Percentiles rank a stretch among this genome's conserved stretches.
phyloP scores from a whole-genome alignment of 2,113 vertebrate genomes.

The Perca schrenkii region DNA sequence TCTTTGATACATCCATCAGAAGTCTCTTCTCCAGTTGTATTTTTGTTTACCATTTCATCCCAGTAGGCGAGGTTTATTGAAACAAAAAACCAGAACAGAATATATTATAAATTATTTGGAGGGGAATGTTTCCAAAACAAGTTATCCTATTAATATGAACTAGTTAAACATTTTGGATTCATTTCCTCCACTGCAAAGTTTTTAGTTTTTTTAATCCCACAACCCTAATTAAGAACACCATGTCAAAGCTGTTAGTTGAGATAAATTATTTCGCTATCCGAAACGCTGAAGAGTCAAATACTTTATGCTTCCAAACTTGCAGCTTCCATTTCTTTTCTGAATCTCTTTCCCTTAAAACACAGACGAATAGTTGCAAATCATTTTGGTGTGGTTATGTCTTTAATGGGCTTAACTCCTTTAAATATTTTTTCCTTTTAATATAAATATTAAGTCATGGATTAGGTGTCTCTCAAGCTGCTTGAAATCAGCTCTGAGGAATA shows the following conservation, averaged over 20 bases:
- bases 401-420: not conserved
- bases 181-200: conserved; percentile 7
- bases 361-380: conserved; percentile 8
- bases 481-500: not conserved
- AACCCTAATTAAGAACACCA: not conserved
- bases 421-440: not conserved
- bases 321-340: conserved; percentile 8
- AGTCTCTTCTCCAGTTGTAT: conserved; percentile 44
- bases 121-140: conserved; percentile 61
- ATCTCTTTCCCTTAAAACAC: conserved; percentile 1
- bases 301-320: conserved; percentile 6
- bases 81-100: conserved; percentile 26
- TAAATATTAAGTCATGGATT: conserved; percentile 3
- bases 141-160: conserved; percentile 23
- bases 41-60: conserved; percentile 47
- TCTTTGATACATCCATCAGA: conserved; percentile 25
- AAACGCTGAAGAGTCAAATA: not conserved
- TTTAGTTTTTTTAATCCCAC: not conserved
- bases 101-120: conserved; percentile 58
- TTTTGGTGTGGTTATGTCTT: not conserved
- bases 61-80: conserved; percentile 61
- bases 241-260: not conserved
- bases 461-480: not conserved
- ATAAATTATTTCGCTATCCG: not conserved
- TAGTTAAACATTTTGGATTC: conserved; percentile 2